Percentiles rank a stretch among this genome's conserved stretches.
phyloP scores from a whole-genome alignment of 2,797 vertebrate genomes.

The Squalus acanthias region DNA sequence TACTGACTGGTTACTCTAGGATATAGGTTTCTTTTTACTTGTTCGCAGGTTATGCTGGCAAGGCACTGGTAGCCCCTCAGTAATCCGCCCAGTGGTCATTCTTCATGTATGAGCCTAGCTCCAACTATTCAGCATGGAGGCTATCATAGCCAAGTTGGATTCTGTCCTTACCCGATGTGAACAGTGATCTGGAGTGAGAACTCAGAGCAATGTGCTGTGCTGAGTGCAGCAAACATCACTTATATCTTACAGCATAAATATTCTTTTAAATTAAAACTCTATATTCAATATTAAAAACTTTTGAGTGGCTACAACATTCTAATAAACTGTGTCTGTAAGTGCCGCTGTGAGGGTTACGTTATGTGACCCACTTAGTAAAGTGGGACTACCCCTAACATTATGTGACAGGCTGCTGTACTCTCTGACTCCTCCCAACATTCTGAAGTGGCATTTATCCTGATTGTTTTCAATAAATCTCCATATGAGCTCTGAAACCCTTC shows the following conservation, averaged over 20 bases:
- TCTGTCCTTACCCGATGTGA: not conserved
- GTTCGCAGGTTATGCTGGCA: not conserved
- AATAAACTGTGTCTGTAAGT: not conserved
- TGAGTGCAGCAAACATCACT: not conserved
- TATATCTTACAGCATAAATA: not conserved
- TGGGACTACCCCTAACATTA: not conserved
- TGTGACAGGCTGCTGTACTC: not conserved
- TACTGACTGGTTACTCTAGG: not conserved
- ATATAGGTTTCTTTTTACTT: not conserved
- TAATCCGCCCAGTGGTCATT: not conserved
- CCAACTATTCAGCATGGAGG: not conserved
- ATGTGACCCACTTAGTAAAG: too few relatives aligned
- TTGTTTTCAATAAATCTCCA: not conserved
- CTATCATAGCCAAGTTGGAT: not conserved
- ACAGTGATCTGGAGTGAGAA: not conserved
- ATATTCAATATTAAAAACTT: not conserved
- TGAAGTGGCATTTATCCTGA: not conserved
- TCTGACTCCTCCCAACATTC: not conserved
- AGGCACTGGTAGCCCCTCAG: not conserved
- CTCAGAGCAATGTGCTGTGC: not conserved
- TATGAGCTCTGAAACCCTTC: not conserved
- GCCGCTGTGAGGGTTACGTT: not conserved
- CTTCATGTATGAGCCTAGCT: not conserved
- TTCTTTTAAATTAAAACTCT: not conserved
- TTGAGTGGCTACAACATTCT: not conserved